Evolutionary conservation across 2,888 invertebrate genomes (phyloP).

Genomic region (Ornithoptera alexandrae): DNA sequence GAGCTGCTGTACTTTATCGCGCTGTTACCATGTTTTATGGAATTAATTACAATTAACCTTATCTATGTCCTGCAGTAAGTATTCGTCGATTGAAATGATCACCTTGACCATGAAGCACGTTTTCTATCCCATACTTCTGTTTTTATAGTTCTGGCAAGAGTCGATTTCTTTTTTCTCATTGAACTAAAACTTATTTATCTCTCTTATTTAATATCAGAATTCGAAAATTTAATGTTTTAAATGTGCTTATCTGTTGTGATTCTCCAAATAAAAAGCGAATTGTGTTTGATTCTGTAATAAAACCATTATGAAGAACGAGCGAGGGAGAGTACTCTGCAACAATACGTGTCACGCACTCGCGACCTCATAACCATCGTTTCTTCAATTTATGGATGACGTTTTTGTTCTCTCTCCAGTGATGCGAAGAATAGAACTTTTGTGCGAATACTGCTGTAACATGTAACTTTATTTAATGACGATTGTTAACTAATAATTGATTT

Average conservation of each 20-base stretch:
- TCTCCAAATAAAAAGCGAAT: conserved; percentile 5
- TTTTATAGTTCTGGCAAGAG: no score
- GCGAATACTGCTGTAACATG: not conserved
- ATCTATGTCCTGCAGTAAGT: no score
- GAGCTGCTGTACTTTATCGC: no score
- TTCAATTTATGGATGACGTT: conserved; percentile 61
- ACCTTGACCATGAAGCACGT: no score
- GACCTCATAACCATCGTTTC: conserved; percentile 66
- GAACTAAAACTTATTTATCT: no score
- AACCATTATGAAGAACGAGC: conserved; percentile 58
- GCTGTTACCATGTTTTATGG: no score
- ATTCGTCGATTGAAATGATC: no score
- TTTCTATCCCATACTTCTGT: no score
- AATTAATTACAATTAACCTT: no score
- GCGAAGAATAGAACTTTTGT: conserved; percentile 17
- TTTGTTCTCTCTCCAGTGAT: conserved; percentile 43
- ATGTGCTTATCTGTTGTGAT: conserved; percentile 7
- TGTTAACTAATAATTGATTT: not conserved
- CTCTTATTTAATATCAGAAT: not conserved
- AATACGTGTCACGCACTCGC: conserved; percentile 66
- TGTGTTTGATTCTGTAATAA: conserved; percentile 42
- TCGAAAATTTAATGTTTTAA: not conserved
- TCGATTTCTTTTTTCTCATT: no score
- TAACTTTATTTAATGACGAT: not conserved
- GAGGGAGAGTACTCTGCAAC: conserved; percentile 46